These are phyloP conservation scores for Allolobophora icterica DNA, from an alignment of 2,888 invertebrate species.

Conservation along the genomic window DNA sequence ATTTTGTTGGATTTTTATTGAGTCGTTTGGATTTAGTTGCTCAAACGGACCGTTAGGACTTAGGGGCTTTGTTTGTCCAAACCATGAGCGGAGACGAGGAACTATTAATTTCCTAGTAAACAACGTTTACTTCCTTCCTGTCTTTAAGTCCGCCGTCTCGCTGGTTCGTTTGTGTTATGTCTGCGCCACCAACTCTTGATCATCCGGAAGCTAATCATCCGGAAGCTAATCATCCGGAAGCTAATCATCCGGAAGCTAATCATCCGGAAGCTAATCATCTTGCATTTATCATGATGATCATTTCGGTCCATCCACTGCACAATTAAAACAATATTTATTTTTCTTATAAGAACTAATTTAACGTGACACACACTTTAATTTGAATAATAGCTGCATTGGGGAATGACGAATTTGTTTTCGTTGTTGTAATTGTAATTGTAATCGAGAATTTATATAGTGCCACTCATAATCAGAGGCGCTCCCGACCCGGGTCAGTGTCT, in stretches of 20 bases:
- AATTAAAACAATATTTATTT: neutral
- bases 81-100: neutral
- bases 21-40: neutral
- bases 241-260: no score
- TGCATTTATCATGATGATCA: neutral
- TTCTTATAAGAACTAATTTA: neutral
- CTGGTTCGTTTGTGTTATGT: no score
- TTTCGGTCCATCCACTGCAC: neutral
- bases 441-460: no score
- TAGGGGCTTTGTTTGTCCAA: neutral
- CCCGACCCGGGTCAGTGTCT: no score
- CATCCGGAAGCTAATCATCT: neutral
- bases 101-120: conserved; percentile 7
- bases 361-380: neutral
- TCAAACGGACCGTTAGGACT: neutral
- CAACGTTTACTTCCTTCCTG: neutral
- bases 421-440: no score
- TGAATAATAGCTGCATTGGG: no score
- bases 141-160: neutral
- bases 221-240: neutral
- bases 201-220: neutral
- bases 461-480: no score
- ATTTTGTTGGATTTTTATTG: neutral
- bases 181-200: no score
- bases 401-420: no score